Evolutionary conservation across 2,113 vertebrate species (phyloP).

Genomic region (Condylura cristata): DNA sequence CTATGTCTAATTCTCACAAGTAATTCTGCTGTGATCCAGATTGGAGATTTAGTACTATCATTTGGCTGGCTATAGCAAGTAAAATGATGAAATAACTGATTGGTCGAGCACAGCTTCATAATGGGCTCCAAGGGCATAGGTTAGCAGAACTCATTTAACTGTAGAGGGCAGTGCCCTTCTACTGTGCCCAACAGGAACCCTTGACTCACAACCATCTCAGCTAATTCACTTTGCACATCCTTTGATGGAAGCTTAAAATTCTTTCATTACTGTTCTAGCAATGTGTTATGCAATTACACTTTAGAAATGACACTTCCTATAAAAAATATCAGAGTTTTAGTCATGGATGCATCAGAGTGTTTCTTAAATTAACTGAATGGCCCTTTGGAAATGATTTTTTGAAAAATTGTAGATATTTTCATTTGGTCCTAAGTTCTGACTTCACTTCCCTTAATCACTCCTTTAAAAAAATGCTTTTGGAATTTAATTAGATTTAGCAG

Average conservation of each 20-base stretch:
- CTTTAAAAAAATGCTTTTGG: conserved; percentile 53
- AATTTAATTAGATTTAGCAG: conserved; percentile 60
- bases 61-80: background rate
- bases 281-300: conserved; percentile 82
- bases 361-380: conserved; percentile 77
- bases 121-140: background rate
- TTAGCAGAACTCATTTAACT: conserved; percentile 42
- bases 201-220: background rate
- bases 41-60: background rate
- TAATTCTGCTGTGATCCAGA: background rate
- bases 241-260: conserved; percentile 81
- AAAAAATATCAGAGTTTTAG: conserved; percentile 76
- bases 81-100: background rate
- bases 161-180: conserved; percentile 84
- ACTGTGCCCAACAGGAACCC: conserved; percentile 55
- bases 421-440: conserved; percentile 47
- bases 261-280: conserved; percentile 80
- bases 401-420: conserved; percentile 62
- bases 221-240: conserved; percentile 77
- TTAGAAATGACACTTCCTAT: conserved; percentile 79
- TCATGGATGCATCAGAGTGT: conserved; percentile 65
- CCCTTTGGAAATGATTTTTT: conserved; percentile 77
- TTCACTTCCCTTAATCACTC: conserved; percentile 62
- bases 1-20: background rate
- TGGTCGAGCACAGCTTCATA: background rate